Conservation (phyloP, 2,888 invertebrate species). For the Acleris literana region DNA sequence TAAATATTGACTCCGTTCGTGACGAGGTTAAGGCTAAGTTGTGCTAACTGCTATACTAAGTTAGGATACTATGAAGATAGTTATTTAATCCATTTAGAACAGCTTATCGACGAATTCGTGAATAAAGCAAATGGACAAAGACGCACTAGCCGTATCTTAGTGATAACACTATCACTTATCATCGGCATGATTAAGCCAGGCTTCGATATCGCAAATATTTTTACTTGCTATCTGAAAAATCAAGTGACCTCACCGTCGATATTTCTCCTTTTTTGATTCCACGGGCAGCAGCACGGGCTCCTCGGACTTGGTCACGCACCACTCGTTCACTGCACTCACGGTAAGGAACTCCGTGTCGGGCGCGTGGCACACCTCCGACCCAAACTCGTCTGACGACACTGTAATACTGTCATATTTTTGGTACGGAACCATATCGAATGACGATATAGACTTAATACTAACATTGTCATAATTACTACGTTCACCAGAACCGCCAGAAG, state of each 20-base stretch:
- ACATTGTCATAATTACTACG: slow-evolving; percentile 78
- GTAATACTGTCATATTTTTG: slow-evolving; percentile 80
- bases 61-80: neutral
- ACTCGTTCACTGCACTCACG: slow-evolving; percentile 81
- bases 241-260: slow-evolving; percentile 77
- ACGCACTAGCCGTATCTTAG: slow-evolving; percentile 59
- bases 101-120: slow-evolving; percentile 3
- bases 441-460: slow-evolving; percentile 79
- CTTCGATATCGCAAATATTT: slow-evolving; percentile 71
- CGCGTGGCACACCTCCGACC: slow-evolving; percentile 78
- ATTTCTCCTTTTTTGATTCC: slow-evolving; percentile 80
- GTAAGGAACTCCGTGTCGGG: slow-evolving; percentile 77
- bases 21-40: neutral
- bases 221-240: slow-evolving; percentile 51
- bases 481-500: slow-evolving; percentile 67
- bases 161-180: slow-evolving; percentile 63
- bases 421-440: slow-evolving; percentile 79
- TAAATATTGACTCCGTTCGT: slow-evolving; percentile 8
- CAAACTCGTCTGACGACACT: slow-evolving; percentile 79
- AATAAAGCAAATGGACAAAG: slow-evolving; percentile 54
- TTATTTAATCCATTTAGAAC: neutral
- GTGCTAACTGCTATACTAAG: neutral
- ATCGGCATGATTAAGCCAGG: slow-evolving; percentile 60
- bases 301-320: slow-evolving; percentile 74
- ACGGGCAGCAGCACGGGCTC: slow-evolving; percentile 73